Conservation (phyloP, 2,113 vertebrate genomes). For the Euleptes europaea region DNA sequence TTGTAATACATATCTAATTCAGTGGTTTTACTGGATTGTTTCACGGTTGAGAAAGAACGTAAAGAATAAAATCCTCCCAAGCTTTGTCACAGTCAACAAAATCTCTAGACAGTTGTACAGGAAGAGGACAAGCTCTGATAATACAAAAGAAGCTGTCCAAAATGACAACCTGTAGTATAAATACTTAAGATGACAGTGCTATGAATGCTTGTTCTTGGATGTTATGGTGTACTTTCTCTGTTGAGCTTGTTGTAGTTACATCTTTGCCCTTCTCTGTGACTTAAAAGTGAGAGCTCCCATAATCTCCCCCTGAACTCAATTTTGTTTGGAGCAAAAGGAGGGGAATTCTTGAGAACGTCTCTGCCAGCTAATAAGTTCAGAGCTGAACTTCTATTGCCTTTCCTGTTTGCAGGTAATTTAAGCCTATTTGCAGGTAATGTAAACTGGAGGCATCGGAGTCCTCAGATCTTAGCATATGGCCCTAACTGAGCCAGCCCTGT, state of each 20-base stretch:
- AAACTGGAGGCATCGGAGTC: too few species aligned
- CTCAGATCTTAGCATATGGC: too few species aligned
- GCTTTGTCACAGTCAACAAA: neutral
- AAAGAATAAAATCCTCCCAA: neutral
- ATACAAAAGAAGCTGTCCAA: accelerated
- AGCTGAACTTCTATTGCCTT: too few species aligned
- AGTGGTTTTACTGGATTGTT: neutral
- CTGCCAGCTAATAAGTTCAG: too few species aligned
- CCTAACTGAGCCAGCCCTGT: too few species aligned
- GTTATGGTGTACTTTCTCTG: accelerated
- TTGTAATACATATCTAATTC: neutral
- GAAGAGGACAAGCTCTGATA: neutral
- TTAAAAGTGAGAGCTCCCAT: neutral
- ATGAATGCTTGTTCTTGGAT: neutral
- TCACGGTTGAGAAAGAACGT: neutral
- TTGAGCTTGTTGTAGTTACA: accelerated
- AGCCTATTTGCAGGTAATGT: too few species aligned
- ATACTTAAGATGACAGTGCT: neutral
- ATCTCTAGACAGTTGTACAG: neutral
- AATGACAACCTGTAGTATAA: neutral
- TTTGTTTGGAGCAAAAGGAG: neutral
- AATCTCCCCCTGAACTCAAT: neutral
- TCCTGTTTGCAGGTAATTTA: too few species aligned
- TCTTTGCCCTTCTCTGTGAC: neutral
- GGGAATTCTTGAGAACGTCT: too few species aligned